Percentiles rank a stretch among this genome's conserved stretches.
These are phyloP conservation scores for Raja brachyura DNA, from an alignment of 2,113 vertebrate genomes.

Conservation along the genomic window DNA sequence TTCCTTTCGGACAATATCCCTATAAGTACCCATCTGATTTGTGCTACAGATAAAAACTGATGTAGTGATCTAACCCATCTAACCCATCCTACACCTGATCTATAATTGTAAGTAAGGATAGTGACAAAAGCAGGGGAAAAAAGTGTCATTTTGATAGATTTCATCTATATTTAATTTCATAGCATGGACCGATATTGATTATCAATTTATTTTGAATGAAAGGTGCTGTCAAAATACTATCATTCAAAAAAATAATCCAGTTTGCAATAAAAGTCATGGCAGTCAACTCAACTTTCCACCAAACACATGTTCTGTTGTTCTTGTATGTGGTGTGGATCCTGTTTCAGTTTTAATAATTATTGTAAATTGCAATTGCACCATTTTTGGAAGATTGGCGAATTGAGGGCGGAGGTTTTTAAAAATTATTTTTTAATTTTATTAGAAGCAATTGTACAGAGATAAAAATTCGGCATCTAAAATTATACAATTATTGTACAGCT, in stretches of 20 bases:
- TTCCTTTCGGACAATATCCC: background rate
- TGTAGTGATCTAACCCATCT: background rate
- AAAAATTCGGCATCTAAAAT: too few relatives aligned
- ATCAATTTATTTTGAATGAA: background rate
- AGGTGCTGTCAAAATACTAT: background rate
- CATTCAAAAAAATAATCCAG: background rate
- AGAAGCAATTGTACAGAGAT: too few relatives aligned
- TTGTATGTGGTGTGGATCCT: too few relatives aligned
- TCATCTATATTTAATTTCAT: background rate
- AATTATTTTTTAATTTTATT: too few relatives aligned
- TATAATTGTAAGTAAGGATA: too few relatives aligned
- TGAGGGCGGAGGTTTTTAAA: too few relatives aligned
- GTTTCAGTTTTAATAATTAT: too few relatives aligned
- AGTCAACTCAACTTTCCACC: background rate
- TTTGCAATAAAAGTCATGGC: background rate
- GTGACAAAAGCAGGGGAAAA: background rate
- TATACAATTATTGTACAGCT: too few relatives aligned
- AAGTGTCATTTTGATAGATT: background rate
- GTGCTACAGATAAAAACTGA: background rate
- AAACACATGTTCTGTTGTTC: background rate
- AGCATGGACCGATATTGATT: background rate
- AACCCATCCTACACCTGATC: background rate
- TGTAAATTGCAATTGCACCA: background rate
- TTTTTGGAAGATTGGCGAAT: too few relatives aligned
- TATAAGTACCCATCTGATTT: background rate